Evolutionary conservation across 2,888 invertebrate species (phyloP), one percentile per base, ranked within the genome.

Genomic region (Netelia fuscicornis): DNA sequence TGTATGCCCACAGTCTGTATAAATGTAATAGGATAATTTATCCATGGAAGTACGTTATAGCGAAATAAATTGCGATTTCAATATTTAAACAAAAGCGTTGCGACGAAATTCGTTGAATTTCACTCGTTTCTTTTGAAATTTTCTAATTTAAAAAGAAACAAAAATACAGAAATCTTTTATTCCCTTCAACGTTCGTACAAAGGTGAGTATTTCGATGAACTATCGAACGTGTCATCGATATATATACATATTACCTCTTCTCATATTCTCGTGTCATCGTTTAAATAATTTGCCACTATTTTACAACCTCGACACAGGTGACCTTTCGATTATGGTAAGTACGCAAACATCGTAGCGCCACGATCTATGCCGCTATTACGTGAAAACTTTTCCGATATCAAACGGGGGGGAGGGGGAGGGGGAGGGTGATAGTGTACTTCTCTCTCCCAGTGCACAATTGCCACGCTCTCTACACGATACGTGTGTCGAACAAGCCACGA

Each of bases 1-100:
- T 70, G 76, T 72, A 76, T 80, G 65, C 74, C 70, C 78, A 67
- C 88, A 90, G 89, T 89, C 89, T 93, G 93, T 93, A 93, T 93
- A 93, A 93, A 93, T 93, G 93, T 93, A 93, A 92, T 89, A 93
- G 92, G 91, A 92, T 92, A 92, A 93, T 92, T 93, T 92, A 93
- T 93, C 92, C 91, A 91, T 92, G 90, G 89, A 92, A 91, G 90
- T 91, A 91, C 89, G 91, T 90, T 90, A 92, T 91, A 92, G 92
- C 88, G 89, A 91, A 93, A 93, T 93, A 93, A 93, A 93, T 81
- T 91, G 87, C 91, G 91, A 92, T 93, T 93, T 93, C 92, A 92
- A 92, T 93, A 93, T 91, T 92, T 91, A 79, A 80, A 82, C 62
- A 64, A 62, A 78, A 52, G 70, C 64, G 37, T 10, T 30, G 13